Percentiles rank a stretch among this genome's conserved stretches.
Conservation (phyloP, 2,113 vertebrate species). For the Pituophis catenifer region DNA sequence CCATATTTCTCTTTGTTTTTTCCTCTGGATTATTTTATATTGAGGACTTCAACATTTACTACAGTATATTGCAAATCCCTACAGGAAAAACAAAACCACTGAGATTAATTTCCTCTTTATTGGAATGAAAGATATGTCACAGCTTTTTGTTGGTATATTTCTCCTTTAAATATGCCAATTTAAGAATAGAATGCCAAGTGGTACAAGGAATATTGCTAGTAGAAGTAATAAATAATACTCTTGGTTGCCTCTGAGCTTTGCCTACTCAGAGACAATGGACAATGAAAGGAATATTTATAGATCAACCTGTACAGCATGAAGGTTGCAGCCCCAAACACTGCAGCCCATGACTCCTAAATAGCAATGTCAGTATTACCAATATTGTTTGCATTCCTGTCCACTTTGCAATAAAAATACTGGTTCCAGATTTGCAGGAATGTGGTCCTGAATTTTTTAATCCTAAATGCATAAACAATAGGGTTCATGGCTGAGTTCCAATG, state of each 20-base stretch:
- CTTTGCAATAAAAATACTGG: conserved; percentile 85
- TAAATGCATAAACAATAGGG: conserved; percentile 92
- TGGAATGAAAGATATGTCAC: conserved; percentile 51
- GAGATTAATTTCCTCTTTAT: conserved; percentile 50
- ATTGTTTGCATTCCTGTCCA: conserved; percentile 32
- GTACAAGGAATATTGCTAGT: conserved; percentile 34
- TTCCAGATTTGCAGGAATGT: conserved; percentile 92
- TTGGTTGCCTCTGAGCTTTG: background rate
- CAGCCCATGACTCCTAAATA: conserved; percentile 33
- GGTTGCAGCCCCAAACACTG: background rate
- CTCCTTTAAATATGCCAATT: conserved; percentile 50
- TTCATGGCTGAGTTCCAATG: conserved; percentile 96
- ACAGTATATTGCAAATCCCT: background rate
- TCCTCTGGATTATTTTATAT: background rate
- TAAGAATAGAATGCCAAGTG: conserved; percentile 50
- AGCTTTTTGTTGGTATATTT: conserved; percentile 43
- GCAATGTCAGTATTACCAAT: background rate
- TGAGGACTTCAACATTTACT: background rate
- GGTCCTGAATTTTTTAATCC: conserved; percentile 90
- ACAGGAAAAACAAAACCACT: conserved; percentile 3
- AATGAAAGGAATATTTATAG: background rate
- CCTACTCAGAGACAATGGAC: background rate
- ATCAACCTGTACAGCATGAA: background rate
- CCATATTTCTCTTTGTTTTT: background rate
- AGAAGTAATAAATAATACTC: conserved; percentile 62